Percentiles rank a stretch among this genome's conserved stretches.
phyloP scores from a whole-genome alignment of 2,797 vertebrate genomes.

The Fistularia tabacaria region DNA sequence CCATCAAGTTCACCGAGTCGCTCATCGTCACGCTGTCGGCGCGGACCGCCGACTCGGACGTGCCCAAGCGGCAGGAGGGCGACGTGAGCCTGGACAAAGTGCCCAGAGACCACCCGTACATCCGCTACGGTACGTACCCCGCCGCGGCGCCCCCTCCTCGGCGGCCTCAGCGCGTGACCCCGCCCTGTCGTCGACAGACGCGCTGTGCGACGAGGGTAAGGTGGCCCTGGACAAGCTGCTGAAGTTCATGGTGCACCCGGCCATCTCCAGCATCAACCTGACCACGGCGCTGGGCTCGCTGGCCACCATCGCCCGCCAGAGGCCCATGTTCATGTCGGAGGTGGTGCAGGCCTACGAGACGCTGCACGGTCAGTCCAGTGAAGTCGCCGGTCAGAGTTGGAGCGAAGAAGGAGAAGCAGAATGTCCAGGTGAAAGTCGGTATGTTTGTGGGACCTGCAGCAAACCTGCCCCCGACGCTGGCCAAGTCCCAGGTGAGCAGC shows the following conservation, averaged over 20 bases:
- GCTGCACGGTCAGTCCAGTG: conserved; percentile 80
- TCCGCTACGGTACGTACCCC: conserved; percentile 80
- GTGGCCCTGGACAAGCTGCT: conserved; percentile 87
- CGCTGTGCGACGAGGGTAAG: conserved; percentile 86
- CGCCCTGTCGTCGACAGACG: conserved; percentile 53
- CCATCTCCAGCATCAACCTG: conserved; percentile 95
- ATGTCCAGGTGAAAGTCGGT: too few relatives aligned
- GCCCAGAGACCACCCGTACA: conserved; percentile 86
- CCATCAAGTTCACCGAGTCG: conserved; percentile 93
- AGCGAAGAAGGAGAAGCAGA: too few relatives aligned
- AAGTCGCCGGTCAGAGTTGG: too few relatives aligned
- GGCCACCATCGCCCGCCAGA: conserved; percentile 88
- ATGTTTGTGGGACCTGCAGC: conserved; percentile 61
- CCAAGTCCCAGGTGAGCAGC: conserved; percentile 96
- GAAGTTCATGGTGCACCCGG: conserved; percentile 95
- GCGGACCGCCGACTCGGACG: conserved; percentile 82
- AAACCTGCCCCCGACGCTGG: conserved; percentile 90
- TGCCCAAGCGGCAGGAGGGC: conserved; percentile 85
- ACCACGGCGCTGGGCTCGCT: conserved; percentile 89
- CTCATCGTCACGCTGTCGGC: conserved; percentile 90
- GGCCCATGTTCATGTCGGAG: conserved; percentile 96
- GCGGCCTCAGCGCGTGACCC: too few relatives aligned
- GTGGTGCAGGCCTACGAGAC: conserved; percentile 95
- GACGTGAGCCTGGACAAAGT: conserved; percentile 93
- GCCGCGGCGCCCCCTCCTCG: too few relatives aligned